A percentile compares a stretch with the other conserved stretches of the same genome.
Evolutionary conservation across 2,797 vertebrate species (phyloP).

Genomic region (Sebastes vulpes): DNA sequence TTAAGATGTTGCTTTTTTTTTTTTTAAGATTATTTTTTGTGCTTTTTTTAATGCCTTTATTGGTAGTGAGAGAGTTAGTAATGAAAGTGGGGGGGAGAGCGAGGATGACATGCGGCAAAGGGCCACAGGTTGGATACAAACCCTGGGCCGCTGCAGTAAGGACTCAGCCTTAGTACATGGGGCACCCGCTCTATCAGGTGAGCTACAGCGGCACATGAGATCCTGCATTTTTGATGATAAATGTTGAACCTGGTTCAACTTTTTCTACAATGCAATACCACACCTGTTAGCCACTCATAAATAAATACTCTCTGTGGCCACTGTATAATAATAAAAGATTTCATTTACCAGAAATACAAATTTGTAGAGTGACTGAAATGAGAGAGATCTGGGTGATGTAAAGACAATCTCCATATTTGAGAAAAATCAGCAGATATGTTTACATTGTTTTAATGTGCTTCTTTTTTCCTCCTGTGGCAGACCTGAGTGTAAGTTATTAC

Average conservation of each 20-base stretch:
- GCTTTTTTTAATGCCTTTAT: no score
- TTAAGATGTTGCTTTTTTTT: no score
- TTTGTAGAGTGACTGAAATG: not conserved
- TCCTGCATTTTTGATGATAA: no score
- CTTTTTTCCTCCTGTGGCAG: not conserved
- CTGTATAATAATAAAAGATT: not conserved
- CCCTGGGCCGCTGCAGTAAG: rapidly evolving
- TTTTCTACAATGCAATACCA: not conserved
- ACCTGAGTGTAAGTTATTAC: not conserved
- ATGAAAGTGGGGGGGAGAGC: no score
- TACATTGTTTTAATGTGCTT: not conserved
- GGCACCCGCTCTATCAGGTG: rapidly evolving
- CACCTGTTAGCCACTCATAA: not conserved
- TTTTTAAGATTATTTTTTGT: no score
- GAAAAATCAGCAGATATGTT: not conserved
- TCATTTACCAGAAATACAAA: not conserved
- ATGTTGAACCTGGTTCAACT: not conserved
- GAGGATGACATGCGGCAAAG: no score
- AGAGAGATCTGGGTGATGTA: not conserved
- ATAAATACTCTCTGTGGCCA: not conserved
- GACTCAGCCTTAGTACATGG: no score
- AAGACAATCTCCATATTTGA: not conserved
- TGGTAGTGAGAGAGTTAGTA: no score
- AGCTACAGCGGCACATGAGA: no score
- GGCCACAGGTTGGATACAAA: no score